Evolutionary conservation across 2,113 vertebrate genomes (phyloP).

Genomic region (Panthera leo): DNA sequence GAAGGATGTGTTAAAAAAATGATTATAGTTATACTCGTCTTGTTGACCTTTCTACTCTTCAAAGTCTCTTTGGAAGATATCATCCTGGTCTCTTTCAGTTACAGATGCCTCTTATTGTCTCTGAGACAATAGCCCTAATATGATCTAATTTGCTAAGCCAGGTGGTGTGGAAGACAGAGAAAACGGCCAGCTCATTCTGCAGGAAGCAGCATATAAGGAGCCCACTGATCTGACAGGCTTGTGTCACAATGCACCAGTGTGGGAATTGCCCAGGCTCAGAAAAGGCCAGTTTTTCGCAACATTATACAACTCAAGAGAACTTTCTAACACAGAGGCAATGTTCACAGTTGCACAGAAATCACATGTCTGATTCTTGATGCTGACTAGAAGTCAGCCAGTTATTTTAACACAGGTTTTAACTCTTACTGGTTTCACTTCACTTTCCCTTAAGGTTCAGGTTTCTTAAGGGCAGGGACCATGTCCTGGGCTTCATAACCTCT

Average conservation of each 20-base stretch:
- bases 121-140: slow-evolving; percentile 23
- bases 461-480: too few relatives aligned
- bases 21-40: background rate
- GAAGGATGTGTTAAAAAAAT: background rate
- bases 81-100: slow-evolving; percentile 31
- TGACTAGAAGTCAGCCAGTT: background rate
- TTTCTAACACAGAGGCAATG: background rate
- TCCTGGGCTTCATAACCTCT: too few relatives aligned
- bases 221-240: too few relatives aligned
- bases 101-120: background rate
- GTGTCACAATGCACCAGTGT: too few relatives aligned
- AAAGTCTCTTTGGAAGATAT: slow-evolving; percentile 4
- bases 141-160: slow-evolving; percentile 9
- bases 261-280: too few relatives aligned
- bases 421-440: background rate
- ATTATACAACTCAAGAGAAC: too few relatives aligned
- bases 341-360: background rate
- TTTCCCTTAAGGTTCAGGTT: too few relatives aligned
- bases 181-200: too few relatives aligned
- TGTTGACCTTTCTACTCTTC: background rate
- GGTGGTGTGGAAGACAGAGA: too few relatives aligned
- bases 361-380: background rate
- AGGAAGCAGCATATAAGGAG: too few relatives aligned
- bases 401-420: background rate
- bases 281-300: too few relatives aligned